Conservation (phyloP, 2,797 vertebrate species). For the Euthynnus affinis region DNA sequence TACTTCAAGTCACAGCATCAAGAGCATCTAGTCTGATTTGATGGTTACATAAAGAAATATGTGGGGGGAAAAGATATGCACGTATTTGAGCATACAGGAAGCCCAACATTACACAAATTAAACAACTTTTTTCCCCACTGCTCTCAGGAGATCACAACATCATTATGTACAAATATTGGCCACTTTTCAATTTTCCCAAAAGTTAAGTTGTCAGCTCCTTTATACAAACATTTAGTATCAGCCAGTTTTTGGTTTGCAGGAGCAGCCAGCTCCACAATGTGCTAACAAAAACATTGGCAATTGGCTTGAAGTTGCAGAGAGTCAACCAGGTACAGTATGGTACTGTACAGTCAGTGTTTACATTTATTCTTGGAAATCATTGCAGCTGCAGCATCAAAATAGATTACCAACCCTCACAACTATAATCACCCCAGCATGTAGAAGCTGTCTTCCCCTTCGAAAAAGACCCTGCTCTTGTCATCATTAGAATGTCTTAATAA, state of each 20-base stretch:
- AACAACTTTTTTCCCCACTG: not conserved
- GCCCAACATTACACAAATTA: not conserved
- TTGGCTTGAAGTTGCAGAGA: not conserved
- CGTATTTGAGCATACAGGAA: not conserved
- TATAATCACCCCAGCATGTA: constrained; percentile 43
- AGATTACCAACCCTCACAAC: constrained; percentile 24
- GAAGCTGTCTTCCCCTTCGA: constrained; percentile 31
- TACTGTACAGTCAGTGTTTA: constrained; percentile 28
- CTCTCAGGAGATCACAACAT: not conserved
- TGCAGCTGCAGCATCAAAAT: constrained; percentile 47
- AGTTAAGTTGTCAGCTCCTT: not conserved
- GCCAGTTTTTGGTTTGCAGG: not conserved
- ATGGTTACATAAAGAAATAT: not conserved
- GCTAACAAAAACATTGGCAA: not conserved
- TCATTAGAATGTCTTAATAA: constrained; percentile 66
- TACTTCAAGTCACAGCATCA: not conserved
- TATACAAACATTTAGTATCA: not conserved
- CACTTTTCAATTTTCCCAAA: not conserved
- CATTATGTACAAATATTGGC: not conserved
- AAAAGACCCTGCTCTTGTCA: constrained; percentile 50
- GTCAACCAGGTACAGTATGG: constrained; percentile 20
- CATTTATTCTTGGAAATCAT: constrained; percentile 50
- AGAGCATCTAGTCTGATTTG: not conserved
- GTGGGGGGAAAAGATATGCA: not conserved
- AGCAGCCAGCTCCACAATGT: not conserved